These are phyloP conservation scores for Phalacrocorax pelagicus DNA, from an alignment of 2,113 vertebrate species.

Conservation along the genomic window DNA sequence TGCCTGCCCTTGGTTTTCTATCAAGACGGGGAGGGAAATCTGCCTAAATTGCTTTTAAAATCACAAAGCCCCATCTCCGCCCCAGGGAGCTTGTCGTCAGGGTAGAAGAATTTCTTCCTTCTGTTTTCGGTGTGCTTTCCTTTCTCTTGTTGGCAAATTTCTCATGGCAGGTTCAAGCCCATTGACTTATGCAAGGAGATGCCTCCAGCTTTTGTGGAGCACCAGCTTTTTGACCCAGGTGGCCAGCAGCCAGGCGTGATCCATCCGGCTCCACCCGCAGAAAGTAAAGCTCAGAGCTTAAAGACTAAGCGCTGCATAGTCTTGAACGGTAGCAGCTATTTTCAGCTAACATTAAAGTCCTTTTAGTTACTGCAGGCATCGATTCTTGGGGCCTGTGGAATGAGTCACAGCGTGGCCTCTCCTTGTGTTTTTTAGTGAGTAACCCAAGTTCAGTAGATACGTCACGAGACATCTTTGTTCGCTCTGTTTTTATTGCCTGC, in stretches of 20 bases:
- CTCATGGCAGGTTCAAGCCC: neutral
- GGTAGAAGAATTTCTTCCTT: neutral
- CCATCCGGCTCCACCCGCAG: neutral
- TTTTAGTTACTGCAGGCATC: neutral
- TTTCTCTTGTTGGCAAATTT: neutral
- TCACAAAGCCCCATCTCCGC: neutral
- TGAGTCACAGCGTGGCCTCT: slow-evolving; percentile 7
- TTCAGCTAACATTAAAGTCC: neutral
- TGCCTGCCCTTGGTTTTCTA: neutral
- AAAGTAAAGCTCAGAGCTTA: neutral
- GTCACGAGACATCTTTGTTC: neutral
- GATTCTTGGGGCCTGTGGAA: neutral
- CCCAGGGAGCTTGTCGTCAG: neutral
- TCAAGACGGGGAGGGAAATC: neutral
- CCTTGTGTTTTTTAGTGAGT: neutral
- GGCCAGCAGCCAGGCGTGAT: neutral
- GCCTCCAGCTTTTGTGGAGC: neutral
- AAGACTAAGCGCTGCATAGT: neutral
- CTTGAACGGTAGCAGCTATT: neutral
- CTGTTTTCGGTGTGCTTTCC: neutral
- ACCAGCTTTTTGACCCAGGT: neutral
- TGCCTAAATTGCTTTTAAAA: slow-evolving; percentile 11
- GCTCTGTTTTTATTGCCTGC: neutral
- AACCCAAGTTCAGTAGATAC: neutral
- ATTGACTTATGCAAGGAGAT: neutral